Evolutionary conservation across 2,113 vertebrate genomes (phyloP).

Genomic region (Phalacrocorax aristotelis): DNA sequence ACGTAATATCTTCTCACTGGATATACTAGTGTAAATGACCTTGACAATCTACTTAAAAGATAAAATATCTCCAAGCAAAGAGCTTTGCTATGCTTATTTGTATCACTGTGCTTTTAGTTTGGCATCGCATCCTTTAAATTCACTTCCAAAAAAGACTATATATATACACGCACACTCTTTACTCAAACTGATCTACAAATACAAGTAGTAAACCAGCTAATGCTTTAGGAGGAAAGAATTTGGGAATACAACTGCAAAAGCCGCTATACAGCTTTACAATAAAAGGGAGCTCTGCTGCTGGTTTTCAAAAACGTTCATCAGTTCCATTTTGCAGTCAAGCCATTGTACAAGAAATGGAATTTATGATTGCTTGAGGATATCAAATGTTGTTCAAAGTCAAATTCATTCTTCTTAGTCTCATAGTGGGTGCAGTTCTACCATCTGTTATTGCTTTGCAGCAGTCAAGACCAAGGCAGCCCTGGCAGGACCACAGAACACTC

Average conservation of each 20-base stretch:
- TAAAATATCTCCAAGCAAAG: background rate
- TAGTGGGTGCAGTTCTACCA: background rate
- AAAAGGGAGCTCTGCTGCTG: background rate
- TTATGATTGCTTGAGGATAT: background rate
- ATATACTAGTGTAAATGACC: background rate
- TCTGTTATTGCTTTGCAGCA: slow-evolving; percentile 28
- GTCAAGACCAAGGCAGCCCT: background rate
- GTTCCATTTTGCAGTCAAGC: background rate
- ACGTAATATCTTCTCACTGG: slow-evolving; percentile 9
- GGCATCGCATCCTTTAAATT: background rate
- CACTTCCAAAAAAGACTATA: background rate
- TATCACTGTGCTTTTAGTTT: background rate
- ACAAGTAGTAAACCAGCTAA: background rate
- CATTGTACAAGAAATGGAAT: background rate
- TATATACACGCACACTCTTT: background rate
- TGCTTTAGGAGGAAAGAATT: background rate
- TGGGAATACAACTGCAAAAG: background rate
- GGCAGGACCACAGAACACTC: background rate
- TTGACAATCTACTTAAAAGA: slow-evolving; percentile 17
- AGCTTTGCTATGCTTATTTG: background rate
- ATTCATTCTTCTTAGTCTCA: background rate
- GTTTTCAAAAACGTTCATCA: background rate
- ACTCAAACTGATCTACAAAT: background rate
- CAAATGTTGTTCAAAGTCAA: slow-evolving; percentile 6
- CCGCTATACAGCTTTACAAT: background rate